Percentiles rank a stretch among this genome's conserved stretches.
Conservation (phyloP, 2,113 vertebrate genomes). For the Dicrurus megarhynchus region DNA sequence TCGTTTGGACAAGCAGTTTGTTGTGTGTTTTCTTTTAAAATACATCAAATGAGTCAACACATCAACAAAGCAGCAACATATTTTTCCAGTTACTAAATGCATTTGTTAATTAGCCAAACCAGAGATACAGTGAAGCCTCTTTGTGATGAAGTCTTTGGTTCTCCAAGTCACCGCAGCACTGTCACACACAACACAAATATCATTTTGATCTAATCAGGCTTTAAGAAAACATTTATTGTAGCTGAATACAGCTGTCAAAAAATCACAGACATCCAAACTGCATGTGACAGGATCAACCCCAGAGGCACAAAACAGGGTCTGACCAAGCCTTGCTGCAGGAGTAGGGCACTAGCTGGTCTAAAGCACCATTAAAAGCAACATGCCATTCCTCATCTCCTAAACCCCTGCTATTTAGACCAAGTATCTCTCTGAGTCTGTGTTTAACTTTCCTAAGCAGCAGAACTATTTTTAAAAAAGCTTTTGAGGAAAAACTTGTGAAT, state of each 20-base stretch:
- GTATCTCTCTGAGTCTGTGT: neutral
- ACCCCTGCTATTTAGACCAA: neutral
- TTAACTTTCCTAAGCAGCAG: neutral
- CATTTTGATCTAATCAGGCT: constrained; percentile 13
- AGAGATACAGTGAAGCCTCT: neutral
- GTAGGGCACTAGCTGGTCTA: neutral
- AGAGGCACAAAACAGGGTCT: neutral
- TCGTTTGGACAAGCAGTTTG: constrained; percentile 49
- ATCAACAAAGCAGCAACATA: constrained; percentile 39
- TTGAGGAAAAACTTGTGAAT: constrained; percentile 32
- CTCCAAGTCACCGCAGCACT: neutral
- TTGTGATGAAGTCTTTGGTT: constrained; percentile 20
- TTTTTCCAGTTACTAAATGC: constrained; percentile 34
- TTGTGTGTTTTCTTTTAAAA: constrained; percentile 53
- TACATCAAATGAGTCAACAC: constrained; percentile 49
- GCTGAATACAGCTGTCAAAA: constrained; percentile 10
- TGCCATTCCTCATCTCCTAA: neutral
- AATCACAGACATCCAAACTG: neutral
- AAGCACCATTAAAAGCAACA: neutral
- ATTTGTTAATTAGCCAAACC: constrained; percentile 30
- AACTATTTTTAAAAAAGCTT: constrained; percentile 22
- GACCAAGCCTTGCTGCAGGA: neutral
- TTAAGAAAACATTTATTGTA: constrained; percentile 11
- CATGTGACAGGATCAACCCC: neutral
- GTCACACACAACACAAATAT: constrained; percentile 14